phyloP scores from a whole-genome alignment of 2,888 invertebrate species.

The Acanthosepion pharaonis region DNA sequence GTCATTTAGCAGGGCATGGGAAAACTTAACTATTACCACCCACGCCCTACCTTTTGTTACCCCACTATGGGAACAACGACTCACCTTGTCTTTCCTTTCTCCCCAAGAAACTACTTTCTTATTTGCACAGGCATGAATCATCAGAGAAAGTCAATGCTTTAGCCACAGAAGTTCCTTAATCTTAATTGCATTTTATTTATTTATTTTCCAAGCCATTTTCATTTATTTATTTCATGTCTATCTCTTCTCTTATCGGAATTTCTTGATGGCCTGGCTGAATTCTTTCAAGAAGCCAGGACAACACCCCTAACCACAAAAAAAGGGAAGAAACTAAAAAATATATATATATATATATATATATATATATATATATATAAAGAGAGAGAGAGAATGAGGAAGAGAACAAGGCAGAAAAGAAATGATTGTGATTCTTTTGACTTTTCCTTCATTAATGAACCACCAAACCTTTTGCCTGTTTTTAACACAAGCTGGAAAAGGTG shows the following conservation, averaged over 20 bases:
- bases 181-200: conserved; percentile 11
- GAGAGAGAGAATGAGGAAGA: not conserved
- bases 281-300: not conserved
- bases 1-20: not conserved
- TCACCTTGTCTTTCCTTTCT: not conserved
- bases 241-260: not conserved
- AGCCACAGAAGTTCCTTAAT: not conserved
- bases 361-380: too few relatives aligned
- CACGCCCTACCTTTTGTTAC: not conserved
- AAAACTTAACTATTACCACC: not conserved
- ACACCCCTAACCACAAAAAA: not conserved
- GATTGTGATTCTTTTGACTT: too few relatives aligned
- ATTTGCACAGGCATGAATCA: not conserved
- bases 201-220: not conserved
- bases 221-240: not conserved
- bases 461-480: not conserved
- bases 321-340: not conserved
- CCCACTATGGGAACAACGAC: not conserved
- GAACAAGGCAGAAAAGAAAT: not conserved
- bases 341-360: too few relatives aligned
- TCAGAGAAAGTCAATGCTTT: not conserved
- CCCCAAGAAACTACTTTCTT: not conserved
- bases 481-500: not conserved
- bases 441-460: too few relatives aligned
- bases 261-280: not conserved